These are phyloP conservation scores for Hanleya hanleyi DNA, from an alignment of 2,888 invertebrate genomes.

Conservation along the genomic window DNA sequence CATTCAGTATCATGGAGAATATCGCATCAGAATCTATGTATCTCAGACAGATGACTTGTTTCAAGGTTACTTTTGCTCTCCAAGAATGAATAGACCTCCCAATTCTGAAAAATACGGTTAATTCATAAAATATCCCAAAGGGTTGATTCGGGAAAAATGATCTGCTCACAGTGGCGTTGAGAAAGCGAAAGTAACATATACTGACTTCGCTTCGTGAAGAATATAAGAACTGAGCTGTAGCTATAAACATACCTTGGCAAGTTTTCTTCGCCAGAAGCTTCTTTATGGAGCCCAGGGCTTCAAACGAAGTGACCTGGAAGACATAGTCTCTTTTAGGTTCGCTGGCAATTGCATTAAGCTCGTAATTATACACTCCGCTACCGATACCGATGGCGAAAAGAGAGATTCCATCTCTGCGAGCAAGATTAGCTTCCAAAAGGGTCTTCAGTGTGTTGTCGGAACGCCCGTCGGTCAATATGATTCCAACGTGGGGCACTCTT, in stretches of 20 bases:
- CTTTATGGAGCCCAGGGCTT: slow-evolving; percentile 4
- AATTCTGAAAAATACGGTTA: too few relatives aligned
- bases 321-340: neutral
- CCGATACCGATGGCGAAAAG: slow-evolving; percentile 64
- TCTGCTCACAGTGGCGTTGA: too few relatives aligned
- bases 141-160: too few relatives aligned
- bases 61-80: too few relatives aligned
- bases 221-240: too few relatives aligned
- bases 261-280: neutral
- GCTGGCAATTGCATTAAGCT: slow-evolving; percentile 56
- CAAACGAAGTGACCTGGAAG: neutral
- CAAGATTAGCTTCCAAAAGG: slow-evolving; percentile 47
- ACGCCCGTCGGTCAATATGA: slow-evolving; percentile 61
- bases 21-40: too few relatives aligned
- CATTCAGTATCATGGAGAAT: too few relatives aligned
- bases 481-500: slow-evolving; percentile 54
- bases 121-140: too few relatives aligned
- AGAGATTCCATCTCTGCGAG: slow-evolving; percentile 43
- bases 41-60: too few relatives aligned
- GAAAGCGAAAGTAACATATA: too few relatives aligned
- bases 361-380: slow-evolving; percentile 45
- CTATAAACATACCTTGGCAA: slow-evolving; percentile 5
- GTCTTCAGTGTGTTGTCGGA: slow-evolving; percentile 50
- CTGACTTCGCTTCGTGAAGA: too few relatives aligned
- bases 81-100: too few relatives aligned